A percentile compares a stretch with the other conserved stretches of the same genome.
Conservation (phyloP, 2,113 vertebrate species). For the Chionodraco myersi region DNA sequence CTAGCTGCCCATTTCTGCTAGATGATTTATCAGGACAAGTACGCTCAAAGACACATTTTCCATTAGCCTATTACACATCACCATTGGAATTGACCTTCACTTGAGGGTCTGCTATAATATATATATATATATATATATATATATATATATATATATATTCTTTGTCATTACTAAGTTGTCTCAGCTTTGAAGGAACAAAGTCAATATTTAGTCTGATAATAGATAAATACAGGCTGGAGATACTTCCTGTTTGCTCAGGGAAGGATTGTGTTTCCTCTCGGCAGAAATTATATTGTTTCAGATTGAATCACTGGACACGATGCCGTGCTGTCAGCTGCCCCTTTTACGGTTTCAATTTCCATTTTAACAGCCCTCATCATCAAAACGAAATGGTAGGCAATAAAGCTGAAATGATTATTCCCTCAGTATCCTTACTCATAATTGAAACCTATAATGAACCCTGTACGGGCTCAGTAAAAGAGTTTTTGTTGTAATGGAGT, state of each 20-base stretch:
- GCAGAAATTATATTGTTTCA: not conserved
- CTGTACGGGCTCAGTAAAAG: not conserved
- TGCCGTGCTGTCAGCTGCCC: not conserved
- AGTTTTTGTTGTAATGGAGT: slow-evolving; percentile 5
- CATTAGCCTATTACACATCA: not conserved
- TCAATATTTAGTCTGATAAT: slow-evolving; percentile 34
- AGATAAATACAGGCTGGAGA: not conserved
- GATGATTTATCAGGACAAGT: not conserved
- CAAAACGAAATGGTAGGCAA: not conserved
- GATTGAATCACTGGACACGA: not conserved
- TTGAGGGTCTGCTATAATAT: not conserved
- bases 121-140: too few species aligned
- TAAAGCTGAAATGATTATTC: not conserved
- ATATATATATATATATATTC: not conserved
- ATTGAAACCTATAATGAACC: slow-evolving; percentile 1
- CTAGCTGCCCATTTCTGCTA: not conserved
- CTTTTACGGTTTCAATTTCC: not conserved
- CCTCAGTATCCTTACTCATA: not conserved
- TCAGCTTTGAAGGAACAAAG: not conserved
- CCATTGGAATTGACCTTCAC: not conserved
- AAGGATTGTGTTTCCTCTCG: not conserved
- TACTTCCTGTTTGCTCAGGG: slow-evolving; percentile 43
- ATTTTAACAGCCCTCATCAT: not conserved
- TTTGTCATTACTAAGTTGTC: not conserved
- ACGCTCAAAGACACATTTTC: not conserved